phyloP scores from a whole-genome alignment of 1,140 invertebrate species.

The Pectinophora gossypiella region DNA sequence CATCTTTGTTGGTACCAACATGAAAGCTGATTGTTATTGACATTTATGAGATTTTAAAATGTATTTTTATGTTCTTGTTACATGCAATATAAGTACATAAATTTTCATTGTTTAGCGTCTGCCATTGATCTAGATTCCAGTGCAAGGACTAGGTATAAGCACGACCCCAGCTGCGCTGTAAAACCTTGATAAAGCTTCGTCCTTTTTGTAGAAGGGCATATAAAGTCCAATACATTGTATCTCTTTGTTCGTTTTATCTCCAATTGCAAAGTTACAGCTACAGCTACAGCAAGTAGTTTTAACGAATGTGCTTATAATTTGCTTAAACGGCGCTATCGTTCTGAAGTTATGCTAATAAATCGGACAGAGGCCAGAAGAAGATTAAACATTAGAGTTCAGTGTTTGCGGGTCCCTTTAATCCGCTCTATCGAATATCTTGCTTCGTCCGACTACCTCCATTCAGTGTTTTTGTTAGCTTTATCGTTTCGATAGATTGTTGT shows the following conservation, averaged over 20 bases:
- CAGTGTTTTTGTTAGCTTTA: background rate
- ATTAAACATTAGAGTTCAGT: background rate
- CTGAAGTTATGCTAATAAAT: constrained; percentile 1
- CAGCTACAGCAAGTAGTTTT: too few relatives aligned
- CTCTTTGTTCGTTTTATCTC: background rate
- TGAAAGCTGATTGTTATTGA: too few relatives aligned
- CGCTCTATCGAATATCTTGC: background rate
- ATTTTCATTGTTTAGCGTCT: too few relatives aligned
- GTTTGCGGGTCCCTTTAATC: constrained; percentile 1
- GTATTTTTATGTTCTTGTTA: too few relatives aligned
- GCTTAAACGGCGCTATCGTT: background rate
- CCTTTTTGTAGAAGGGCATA: background rate
- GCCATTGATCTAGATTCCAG: too few relatives aligned
- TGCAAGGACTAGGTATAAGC: too few relatives aligned
- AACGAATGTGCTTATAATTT: background rate
- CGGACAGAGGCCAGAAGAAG: background rate
- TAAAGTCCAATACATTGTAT: background rate
- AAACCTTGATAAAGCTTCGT: too few relatives aligned
- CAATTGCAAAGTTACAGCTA: background rate
- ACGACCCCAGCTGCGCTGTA: too few relatives aligned
- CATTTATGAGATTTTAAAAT: too few relatives aligned
- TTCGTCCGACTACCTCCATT: background rate
- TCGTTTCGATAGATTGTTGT: background rate
- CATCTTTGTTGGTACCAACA: too few relatives aligned
- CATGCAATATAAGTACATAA: too few relatives aligned